phyloP scores from a whole-genome alignment of 2,797 vertebrate genomes.

The Argya squamiceps region DNA sequence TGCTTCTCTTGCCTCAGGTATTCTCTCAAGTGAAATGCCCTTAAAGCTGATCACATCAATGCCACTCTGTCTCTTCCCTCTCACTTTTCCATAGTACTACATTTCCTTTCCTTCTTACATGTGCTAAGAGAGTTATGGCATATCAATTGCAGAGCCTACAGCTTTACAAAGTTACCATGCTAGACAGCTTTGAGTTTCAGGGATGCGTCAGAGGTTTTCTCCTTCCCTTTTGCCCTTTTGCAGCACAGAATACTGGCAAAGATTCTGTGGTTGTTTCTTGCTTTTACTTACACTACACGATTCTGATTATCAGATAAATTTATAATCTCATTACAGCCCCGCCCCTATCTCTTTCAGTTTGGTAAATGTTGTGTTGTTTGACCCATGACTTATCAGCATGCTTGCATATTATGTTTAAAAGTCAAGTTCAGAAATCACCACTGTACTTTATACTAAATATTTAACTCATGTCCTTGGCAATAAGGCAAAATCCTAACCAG shows the following conservation, averaged over 20 bases:
- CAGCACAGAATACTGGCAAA: not conserved
- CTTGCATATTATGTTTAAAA: slow-evolving; percentile 65
- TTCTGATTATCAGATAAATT: slow-evolving; percentile 24
- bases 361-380: slow-evolving; percentile 48
- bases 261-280: not conserved
- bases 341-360: not conserved
- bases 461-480: slow-evolving; percentile 71
- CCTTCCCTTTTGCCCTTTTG: not conserved
- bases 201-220: not conserved
- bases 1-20: slow-evolving; percentile 46
- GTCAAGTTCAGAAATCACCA: slow-evolving; percentile 49
- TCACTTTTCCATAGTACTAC: not conserved
- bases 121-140: not conserved
- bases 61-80: not conserved
- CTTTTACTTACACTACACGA: not conserved
- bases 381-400: slow-evolving; percentile 42
- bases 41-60: slow-evolving; percentile 47
- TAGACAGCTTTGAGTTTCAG: not conserved
- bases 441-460: slow-evolving; percentile 68
- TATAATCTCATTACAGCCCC: not conserved
- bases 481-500: slow-evolving; percentile 49
- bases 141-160: not conserved
- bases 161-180: not conserved
- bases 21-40: slow-evolving; percentile 48
- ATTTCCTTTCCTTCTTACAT: not conserved